Percentiles rank a stretch among this genome's conserved stretches.
These are phyloP conservation scores for Laupala kohalensis DNA, from an alignment of 1,140 invertebrate species.

Conservation along the genomic window DNA sequence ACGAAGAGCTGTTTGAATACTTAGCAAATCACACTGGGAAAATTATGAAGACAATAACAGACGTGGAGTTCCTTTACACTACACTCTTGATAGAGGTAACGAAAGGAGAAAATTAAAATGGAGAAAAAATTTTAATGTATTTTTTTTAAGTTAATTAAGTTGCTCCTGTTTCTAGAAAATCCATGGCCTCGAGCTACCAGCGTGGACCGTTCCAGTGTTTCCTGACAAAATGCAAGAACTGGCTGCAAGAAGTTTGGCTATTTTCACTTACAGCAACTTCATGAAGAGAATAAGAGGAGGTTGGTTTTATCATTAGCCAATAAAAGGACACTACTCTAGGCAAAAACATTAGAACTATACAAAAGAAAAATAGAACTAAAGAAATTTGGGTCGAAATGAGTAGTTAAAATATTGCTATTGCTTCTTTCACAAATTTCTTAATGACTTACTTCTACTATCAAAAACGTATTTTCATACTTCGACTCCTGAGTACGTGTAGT, in stretches of 20 bases:
- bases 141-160: not conserved
- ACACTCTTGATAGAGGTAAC: constrained; percentile 53
- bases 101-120: not conserved
- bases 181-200: constrained; percentile 45
- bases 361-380: not conserved
- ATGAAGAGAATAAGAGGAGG: constrained; percentile 62
- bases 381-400: not conserved
- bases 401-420: too few relatives aligned
- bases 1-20: constrained; percentile 45
- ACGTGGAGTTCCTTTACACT: constrained; percentile 60
- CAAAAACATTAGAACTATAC: not conserved
- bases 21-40: constrained; percentile 50
- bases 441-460: too few relatives aligned
- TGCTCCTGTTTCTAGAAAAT: constrained; percentile 2
- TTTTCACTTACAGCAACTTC: constrained; percentile 53
- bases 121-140: not conserved
- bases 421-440: too few relatives aligned
- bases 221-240: constrained; percentile 50
- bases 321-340: not conserved
- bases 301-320: constrained; percentile 18
- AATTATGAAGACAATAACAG: constrained; percentile 44
- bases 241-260: constrained; percentile 48
- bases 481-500: too few relatives aligned
- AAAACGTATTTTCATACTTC: too few relatives aligned
- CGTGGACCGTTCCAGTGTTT: constrained; percentile 56